Conservation (phyloP, 2,797 vertebrate species). For the Gallinago stenura region DNA sequence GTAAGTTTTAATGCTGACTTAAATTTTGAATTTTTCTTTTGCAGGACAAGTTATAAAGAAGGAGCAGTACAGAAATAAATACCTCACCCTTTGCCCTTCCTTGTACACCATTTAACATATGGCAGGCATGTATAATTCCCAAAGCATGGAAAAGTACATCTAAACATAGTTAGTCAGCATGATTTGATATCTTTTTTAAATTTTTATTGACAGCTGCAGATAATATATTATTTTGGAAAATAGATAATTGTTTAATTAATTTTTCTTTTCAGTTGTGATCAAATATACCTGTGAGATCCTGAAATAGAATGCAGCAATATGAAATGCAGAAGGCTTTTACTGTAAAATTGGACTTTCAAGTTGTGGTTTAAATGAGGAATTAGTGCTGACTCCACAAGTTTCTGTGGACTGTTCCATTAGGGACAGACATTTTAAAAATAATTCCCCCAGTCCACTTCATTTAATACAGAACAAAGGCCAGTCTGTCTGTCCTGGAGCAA, state of each 20-base stretch:
- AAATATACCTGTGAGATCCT: background rate
- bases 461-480: background rate
- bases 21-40: background rate
- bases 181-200: background rate
- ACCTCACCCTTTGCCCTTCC: background rate
- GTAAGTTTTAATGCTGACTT: background rate
- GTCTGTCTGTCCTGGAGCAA: background rate
- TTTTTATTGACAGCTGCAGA: background rate
- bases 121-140: background rate
- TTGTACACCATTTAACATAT: background rate
- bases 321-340: background rate
- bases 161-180: background rate
- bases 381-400: background rate
- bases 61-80: background rate
- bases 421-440: background rate
- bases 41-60: background rate
- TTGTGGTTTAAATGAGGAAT: background rate
- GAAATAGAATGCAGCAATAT: background rate
- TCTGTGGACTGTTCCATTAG: background rate
- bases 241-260: background rate
- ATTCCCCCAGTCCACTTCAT: background rate
- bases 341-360: background rate
- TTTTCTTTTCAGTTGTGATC: background rate
- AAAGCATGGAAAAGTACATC: background rate
- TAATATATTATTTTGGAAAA: background rate